Percentiles rank a stretch among this genome's conserved stretches.
Evolutionary conservation across 2,797 vertebrate species (phyloP).

Genomic region (Eulemur albifrons): DNA sequence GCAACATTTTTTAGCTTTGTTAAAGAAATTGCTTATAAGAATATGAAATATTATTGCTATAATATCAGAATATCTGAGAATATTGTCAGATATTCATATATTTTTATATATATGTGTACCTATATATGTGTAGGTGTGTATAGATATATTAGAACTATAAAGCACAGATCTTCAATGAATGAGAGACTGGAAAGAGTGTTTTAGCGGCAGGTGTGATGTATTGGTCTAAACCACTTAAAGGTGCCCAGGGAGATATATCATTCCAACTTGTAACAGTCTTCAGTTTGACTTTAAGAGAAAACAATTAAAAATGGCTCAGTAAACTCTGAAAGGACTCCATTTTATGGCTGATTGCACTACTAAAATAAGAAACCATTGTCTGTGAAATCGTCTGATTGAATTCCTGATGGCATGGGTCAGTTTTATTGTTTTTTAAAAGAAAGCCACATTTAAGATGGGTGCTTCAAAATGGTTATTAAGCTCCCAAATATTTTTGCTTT

Average conservation of each 20-base stretch:
- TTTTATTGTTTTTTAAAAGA: slow-evolving; percentile 54
- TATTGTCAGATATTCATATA: neutral
- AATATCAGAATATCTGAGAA: neutral
- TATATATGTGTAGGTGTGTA: neutral
- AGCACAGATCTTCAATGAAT: neutral
- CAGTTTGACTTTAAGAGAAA: slow-evolving; percentile 63
- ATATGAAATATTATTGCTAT: neutral
- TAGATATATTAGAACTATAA: neutral
- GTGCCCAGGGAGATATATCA: neutral
- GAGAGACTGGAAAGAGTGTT: neutral
- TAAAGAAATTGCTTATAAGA: neutral
- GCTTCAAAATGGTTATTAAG: neutral
- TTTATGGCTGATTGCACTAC: slow-evolving; percentile 69
- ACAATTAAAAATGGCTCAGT: slow-evolving; percentile 73
- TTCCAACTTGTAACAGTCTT: neutral
- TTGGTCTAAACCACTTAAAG: neutral
- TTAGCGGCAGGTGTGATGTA: neutral
- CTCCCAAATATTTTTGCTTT: slow-evolving; percentile 1
- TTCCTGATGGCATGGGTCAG: slow-evolving; percentile 55
- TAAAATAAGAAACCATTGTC: slow-evolving; percentile 75
- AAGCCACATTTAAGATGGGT: slow-evolving; percentile 49
- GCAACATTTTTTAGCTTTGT: neutral
- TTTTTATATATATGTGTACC: neutral
- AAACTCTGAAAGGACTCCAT: slow-evolving; percentile 60
- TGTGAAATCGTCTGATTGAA: slow-evolving; percentile 77